phyloP scores from a whole-genome alignment of 2,888 invertebrate species.

The Tenthredo scrophulariae region DNA sequence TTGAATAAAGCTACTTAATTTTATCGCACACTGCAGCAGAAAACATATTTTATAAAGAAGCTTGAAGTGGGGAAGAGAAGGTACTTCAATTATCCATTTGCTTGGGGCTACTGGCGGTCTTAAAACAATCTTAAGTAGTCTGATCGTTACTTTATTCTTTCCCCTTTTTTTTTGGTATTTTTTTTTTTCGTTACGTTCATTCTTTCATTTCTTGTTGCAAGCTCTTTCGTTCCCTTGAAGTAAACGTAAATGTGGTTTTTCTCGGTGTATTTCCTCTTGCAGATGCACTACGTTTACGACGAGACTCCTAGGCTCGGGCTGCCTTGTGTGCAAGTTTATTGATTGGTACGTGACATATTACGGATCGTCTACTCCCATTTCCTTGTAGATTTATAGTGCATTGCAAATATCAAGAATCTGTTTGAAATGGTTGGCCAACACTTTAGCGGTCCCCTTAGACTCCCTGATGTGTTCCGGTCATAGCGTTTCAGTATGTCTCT shows the following conservation, averaged over 20 bases:
- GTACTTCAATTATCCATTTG: slow-evolving; percentile 42
- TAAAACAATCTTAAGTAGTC: slow-evolving; percentile 41
- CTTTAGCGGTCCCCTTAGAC: background rate
- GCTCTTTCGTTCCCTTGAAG: background rate
- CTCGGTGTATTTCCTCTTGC: background rate
- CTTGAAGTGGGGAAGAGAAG: slow-evolving; percentile 1
- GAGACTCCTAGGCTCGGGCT: background rate
- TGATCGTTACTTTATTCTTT: slow-evolving; percentile 28
- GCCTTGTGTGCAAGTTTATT: background rate
- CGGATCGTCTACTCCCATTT: background rate
- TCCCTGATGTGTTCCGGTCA: background rate
- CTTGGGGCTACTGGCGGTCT: slow-evolving; percentile 17
- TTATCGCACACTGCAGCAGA: background rate
- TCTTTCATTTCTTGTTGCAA: background rate
- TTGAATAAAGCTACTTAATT: background rate
- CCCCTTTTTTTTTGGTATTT: background rate
- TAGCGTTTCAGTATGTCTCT: slow-evolving; percentile 12
- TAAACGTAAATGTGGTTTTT: background rate
- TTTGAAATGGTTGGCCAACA: slow-evolving; percentile 22
- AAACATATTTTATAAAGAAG: slow-evolving; percentile 41
- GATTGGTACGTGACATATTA: slow-evolving; percentile 7
- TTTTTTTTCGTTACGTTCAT: background rate
- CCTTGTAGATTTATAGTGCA: slow-evolving; percentile 26
- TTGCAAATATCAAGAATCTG: slow-evolving; percentile 42
- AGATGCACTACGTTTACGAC: background rate